These are phyloP conservation scores for Aleiodes sp. DNA, from an alignment of 1,140 invertebrate genomes.

Conservation along the genomic window DNA sequence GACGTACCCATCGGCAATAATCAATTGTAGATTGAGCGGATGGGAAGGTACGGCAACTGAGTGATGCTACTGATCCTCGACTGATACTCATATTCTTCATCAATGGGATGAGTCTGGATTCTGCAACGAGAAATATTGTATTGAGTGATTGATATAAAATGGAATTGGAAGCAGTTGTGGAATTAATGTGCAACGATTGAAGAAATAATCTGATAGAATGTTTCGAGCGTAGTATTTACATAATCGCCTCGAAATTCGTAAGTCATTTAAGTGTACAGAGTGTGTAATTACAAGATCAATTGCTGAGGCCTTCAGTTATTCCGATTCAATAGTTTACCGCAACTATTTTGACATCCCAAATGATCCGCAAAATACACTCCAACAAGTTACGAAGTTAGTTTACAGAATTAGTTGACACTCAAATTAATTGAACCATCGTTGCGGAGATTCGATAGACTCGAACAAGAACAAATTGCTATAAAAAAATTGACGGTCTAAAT, in stretches of 20 bases:
- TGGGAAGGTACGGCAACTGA: conserved; percentile 45
- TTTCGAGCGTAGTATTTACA: background rate
- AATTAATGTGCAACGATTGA: background rate
- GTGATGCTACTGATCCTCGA: conserved; percentile 10
- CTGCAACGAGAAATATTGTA: conserved; percentile 37
- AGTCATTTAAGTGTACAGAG: background rate
- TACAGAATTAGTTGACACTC: background rate
- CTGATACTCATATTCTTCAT: no score
- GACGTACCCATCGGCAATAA: conserved; percentile 59
- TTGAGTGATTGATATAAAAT: background rate
- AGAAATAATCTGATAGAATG: background rate
- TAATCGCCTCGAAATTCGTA: background rate
- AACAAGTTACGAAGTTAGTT: background rate
- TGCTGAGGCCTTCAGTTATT: conserved; percentile 31
- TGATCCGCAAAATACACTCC: conserved; percentile 18
- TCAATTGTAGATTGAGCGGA: conserved; percentile 45
- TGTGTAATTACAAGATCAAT: conserved; percentile 21
- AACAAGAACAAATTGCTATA: background rate
- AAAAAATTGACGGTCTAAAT: conserved; percentile 10
- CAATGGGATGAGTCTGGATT: conserved; percentile 39
- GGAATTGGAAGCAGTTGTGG: conserved; percentile 26
- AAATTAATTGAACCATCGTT: background rate
- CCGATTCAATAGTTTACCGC: conserved; percentile 46
- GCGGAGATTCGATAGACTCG: no score
- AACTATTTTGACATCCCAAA: conserved; percentile 49